Conservation (phyloP, 2,888 invertebrate species). For the Seira ritae region DNA sequence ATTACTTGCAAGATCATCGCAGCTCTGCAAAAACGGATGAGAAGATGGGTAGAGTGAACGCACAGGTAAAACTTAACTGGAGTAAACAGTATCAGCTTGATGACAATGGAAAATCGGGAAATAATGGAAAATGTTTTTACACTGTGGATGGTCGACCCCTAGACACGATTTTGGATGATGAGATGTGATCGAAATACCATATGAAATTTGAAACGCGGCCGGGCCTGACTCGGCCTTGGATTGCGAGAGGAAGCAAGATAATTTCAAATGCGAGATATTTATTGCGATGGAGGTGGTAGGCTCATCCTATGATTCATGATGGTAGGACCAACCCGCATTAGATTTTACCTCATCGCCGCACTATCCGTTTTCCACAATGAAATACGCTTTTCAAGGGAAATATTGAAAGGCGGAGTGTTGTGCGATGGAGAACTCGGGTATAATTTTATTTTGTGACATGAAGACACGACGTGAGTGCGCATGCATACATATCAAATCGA, state of each 20-base stretch:
- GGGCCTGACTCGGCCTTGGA: not conserved
- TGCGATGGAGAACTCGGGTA: not conserved
- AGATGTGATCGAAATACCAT: constrained; percentile 1
- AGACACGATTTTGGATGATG: not conserved
- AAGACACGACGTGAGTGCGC: not conserved
- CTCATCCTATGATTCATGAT: constrained; percentile 52
- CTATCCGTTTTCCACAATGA: no score
- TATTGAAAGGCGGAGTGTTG: not conserved
- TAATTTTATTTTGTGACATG: not conserved
- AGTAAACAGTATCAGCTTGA: no score
- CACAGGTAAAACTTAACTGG: no score
- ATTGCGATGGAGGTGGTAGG: constrained; percentile 42
- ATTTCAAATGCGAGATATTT: constrained; percentile 48
- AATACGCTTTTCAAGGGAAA: not conserved
- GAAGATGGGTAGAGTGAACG: no score
- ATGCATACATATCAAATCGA: not conserved
- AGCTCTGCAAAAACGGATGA: no score
- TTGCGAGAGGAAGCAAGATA: constrained; percentile 32
- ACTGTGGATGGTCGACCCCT: not conserved
- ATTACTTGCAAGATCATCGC: no score
- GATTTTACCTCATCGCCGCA: no score
- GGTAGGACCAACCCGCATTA: not conserved
- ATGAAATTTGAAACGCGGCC: not conserved
- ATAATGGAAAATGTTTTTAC: no score
- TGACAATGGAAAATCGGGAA: no score